Percentiles rank a stretch among this genome's conserved stretches.
phyloP scores from a whole-genome alignment of 1,140 invertebrate species.

The Zaprionus nigranus region DNA sequence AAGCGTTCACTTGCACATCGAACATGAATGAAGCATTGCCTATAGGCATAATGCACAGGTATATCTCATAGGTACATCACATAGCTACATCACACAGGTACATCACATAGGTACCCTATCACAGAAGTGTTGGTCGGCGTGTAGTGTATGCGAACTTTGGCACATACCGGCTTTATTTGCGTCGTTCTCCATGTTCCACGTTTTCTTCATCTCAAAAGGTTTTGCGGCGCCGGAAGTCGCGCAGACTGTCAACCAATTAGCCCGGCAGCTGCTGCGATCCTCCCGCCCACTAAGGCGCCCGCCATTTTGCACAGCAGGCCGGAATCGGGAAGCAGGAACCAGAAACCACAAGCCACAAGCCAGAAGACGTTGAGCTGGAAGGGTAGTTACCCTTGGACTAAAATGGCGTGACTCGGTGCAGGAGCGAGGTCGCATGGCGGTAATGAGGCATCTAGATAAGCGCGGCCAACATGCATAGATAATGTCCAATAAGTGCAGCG shows the following conservation, averaged over 20 bases:
- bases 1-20: no score
- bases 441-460: slow-evolving; percentile 49
- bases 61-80: neutral
- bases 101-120: neutral
- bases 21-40: no score
- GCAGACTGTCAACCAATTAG: slow-evolving; percentile 64
- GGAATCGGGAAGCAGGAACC: neutral
- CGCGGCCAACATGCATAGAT: neutral
- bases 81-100: neutral
- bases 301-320: slow-evolving; percentile 21
- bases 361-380: neutral
- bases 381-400: slow-evolving; percentile 8
- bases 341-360: neutral
- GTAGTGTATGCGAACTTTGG: slow-evolving; percentile 1
- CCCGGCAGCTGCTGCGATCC: slow-evolving; percentile 32
- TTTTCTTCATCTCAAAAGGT: neutral
- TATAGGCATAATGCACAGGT: no score
- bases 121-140: neutral
- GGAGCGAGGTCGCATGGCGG: neutral
- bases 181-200: neutral
- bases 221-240: slow-evolving; percentile 62
- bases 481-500: neutral
- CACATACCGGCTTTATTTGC: neutral
- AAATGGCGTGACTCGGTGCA: slow-evolving; percentile 19
- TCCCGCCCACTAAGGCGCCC: slow-evolving; percentile 14